phyloP scores from a whole-genome alignment of 2,888 invertebrate genomes.

The Deilephila porcellus region DNA sequence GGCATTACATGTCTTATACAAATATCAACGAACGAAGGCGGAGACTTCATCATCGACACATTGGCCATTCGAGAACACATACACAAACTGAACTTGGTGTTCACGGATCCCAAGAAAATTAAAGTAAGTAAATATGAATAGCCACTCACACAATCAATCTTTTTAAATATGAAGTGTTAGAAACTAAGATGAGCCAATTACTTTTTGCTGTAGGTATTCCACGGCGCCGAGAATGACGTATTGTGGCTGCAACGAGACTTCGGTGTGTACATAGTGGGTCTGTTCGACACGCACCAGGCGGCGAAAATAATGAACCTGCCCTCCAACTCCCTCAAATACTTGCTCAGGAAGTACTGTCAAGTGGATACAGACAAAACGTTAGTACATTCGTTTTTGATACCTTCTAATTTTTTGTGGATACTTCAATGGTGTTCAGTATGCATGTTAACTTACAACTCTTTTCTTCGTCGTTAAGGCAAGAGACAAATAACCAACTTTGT shows the following conservation, averaged over 20 bases:
- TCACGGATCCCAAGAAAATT: slow-evolving; percentile 94
- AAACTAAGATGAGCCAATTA: neutral
- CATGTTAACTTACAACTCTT: neutral
- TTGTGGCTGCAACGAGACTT: slow-evolving; percentile 98
- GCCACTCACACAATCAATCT: neutral
- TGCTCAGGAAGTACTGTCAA: slow-evolving; percentile 91
- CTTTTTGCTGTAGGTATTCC: slow-evolving; percentile 88
- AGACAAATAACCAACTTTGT: no score
- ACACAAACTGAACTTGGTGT: slow-evolving; percentile 92
- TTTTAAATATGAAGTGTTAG: neutral
- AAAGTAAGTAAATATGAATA: slow-evolving; percentile 86
- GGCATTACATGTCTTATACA: slow-evolving; percentile 97
- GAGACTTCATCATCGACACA: slow-evolving; percentile 96
- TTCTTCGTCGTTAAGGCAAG: neutral
- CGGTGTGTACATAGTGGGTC: slow-evolving; percentile 96
- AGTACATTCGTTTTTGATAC: slow-evolving; percentile 39
- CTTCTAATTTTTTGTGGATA: neutral
- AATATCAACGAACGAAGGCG: slow-evolving; percentile 90
- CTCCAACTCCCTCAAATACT: slow-evolving; percentile 89
- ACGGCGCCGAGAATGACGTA: slow-evolving; percentile 95
- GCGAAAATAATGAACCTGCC: slow-evolving; percentile 89
- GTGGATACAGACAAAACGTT: slow-evolving; percentile 92
- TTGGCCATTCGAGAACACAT: slow-evolving; percentile 92
- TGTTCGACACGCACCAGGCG: slow-evolving; percentile 98
- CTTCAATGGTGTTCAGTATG: no score